These are phyloP conservation scores for Metopia argyrocephala DNA, from an alignment of 2,888 invertebrate genomes.

Conservation along the genomic window DNA sequence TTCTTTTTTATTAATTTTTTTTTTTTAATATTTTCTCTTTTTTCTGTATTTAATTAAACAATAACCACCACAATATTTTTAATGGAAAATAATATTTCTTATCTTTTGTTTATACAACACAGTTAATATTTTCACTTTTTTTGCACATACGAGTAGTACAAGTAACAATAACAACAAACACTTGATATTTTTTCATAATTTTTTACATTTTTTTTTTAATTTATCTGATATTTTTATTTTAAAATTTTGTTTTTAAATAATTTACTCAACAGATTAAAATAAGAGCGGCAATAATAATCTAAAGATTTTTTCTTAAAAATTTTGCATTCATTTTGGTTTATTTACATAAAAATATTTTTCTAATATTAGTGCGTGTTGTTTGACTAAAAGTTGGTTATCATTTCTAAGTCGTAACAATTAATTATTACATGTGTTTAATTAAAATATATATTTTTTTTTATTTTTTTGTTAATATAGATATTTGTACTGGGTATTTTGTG, in stretches of 20 bases:
- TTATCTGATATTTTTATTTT: conserved; percentile 25
- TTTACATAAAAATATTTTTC: background rate
- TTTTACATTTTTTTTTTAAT: conserved; percentile 22
- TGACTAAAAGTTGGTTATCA: too few relatives aligned
- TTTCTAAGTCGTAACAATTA: too few relatives aligned
- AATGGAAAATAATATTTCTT: conserved; percentile 22
- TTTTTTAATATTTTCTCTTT: background rate
- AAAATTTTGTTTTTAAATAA: too few relatives aligned
- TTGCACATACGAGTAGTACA: conserved; percentile 4
- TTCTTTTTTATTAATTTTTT: background rate
- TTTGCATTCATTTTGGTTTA: background rate
- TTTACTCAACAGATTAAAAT: conserved; percentile 22
- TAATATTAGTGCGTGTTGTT: too few relatives aligned
- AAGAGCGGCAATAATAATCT: background rate
- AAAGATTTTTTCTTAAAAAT: background rate
- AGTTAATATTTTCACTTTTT: conserved; percentile 38
- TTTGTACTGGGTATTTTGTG: too few relatives aligned
- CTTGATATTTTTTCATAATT: conserved; percentile 26
- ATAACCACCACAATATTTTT: background rate
- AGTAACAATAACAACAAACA: conserved; percentile 1
- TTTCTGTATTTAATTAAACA: conserved; percentile 22
- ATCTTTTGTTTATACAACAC: conserved; percentile 33
- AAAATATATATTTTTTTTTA: background rate
- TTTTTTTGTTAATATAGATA: background rate
- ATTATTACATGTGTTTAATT: too few relatives aligned